Percentiles rank a stretch among this genome's conserved stretches.
Conservation (phyloP, 2,888 invertebrate species). For the Seira sanloemensis region DNA sequence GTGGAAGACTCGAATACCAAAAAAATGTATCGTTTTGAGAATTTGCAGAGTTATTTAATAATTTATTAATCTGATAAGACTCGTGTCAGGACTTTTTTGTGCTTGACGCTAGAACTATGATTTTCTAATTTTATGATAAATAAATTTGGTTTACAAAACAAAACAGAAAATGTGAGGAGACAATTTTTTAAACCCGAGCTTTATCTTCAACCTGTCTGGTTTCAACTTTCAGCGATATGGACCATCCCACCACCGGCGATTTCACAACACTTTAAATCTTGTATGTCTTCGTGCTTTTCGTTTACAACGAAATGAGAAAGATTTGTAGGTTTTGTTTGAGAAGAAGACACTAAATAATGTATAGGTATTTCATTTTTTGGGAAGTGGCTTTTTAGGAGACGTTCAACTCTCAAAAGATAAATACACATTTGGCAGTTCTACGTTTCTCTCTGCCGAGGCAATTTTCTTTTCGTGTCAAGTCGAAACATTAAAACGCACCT, state of each 20-base stretch:
- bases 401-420: too few species aligned
- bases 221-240: neutral
- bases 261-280: neutral
- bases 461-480: neutral
- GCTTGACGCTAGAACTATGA: too few species aligned
- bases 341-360: conserved; percentile 11
- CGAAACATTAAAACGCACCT: neutral
- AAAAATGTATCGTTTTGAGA: too few species aligned
- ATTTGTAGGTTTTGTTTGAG: conserved; percentile 35
- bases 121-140: too few species aligned
- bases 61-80: too few species aligned
- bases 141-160: too few species aligned
- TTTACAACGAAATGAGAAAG: neutral
- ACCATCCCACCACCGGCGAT: neutral
- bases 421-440: too few species aligned
- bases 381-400: conserved; percentile 43
- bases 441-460: neutral
- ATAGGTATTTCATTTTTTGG: conserved; percentile 55
- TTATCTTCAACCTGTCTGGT: neutral
- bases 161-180: too few species aligned
- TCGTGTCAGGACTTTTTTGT: too few species aligned
- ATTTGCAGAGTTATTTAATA: too few species aligned
- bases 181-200: neutral
- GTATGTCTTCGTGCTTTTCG: neutral
- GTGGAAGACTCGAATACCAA: too few species aligned